phyloP scores from a whole-genome alignment of 2,113 vertebrate genomes.

The Harpagus bidentatus region DNA sequence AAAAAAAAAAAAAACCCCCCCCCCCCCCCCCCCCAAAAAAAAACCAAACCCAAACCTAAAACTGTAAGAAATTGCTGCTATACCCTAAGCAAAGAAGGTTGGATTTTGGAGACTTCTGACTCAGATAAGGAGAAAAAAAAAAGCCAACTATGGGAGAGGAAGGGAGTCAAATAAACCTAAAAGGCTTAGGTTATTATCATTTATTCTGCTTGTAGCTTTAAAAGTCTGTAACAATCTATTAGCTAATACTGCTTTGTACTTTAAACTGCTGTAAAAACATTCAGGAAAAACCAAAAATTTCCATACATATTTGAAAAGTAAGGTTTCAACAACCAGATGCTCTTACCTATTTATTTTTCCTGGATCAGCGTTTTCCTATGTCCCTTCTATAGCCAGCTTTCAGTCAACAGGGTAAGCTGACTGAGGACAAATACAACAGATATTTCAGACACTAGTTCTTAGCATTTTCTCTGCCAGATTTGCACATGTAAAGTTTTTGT shows the following conservation, averaged over 20 bases:
- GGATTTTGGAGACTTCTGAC: not conserved
- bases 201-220: not conserved
- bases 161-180: not conserved
- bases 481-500: not conserved
- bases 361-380: not conserved
- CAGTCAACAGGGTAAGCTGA: not conserved
- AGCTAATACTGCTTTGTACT: not conserved
- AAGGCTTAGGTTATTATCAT: not conserved
- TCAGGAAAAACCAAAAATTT: not conserved
- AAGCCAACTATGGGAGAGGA: not conserved
- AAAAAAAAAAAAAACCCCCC: no score
- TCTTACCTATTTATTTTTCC: not conserved
- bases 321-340: not conserved
- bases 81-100: not conserved
- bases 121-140: not conserved
- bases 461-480: not conserved
- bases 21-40: no score
- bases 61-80: not conserved
- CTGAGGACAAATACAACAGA: not conserved
- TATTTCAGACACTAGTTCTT: not conserved
- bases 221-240: not conserved
- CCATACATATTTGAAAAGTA: not conserved
- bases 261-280: not conserved
- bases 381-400: not conserved
- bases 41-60: not conserved